Evolutionary conservation across 2,797 vertebrate genomes (phyloP), one percentile per base, ranked within the genome.

Genomic region (Lithobates sylvaticus): DNA sequence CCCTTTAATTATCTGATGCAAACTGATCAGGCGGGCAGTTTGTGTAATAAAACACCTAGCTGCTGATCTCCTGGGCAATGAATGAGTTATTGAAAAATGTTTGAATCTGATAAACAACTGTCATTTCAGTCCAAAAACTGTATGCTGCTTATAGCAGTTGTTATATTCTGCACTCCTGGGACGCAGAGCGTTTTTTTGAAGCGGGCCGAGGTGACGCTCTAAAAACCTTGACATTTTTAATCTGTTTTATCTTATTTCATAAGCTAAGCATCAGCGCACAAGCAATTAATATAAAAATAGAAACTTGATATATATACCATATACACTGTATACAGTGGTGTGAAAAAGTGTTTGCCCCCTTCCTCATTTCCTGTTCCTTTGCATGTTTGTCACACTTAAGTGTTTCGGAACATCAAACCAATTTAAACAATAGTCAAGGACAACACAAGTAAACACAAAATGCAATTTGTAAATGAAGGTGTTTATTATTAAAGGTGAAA

Each of bases 51-150:
- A 78, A 87, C 85, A 71, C 85, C 75, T 75, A 58, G 65, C 54
- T 13, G 26, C 26, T 27, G 23, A 36, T 87, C 85, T 82, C 85
- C 27, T 73, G 85, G 80, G 85, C 71, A 54, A 61, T 54, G 44
- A 69, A 61, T 67, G 26, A 36, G 61, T 74, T 74, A 76, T 50
- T 84, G 64, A 78, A 79, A 79, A 83, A 79, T 70, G 75, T 82
- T 78, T 82, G 74, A 86, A 64, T 76, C 65, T 76, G 79, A 87
- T 78, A 86, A 87, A 83, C 81, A 87, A 83, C 86, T 68, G 76
- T 87, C 58, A 67, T 83, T 84, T 84, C 44, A 68, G 21, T 79
- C 61, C 44, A 78, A 75, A 81, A 84, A 61, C 73, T 69, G 84
- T 44, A 42, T 64, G n/a, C 69, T 65, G 81, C 80, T 83, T 42